phyloP scores from a whole-genome alignment of 2,888 invertebrate genomes.

The Clitarchus hookeri region DNA sequence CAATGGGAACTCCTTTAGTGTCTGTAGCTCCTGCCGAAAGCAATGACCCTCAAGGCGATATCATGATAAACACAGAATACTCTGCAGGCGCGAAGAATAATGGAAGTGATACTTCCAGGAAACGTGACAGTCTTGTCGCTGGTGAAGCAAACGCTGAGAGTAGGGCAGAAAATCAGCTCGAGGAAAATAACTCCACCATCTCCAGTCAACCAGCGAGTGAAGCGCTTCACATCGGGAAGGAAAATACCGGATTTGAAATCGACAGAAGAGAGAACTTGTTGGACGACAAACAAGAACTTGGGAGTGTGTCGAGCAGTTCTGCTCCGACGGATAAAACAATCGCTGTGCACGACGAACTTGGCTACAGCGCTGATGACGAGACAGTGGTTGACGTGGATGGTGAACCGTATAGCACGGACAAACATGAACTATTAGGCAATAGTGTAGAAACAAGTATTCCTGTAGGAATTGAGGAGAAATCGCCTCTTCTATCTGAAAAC shows the following conservation, averaged over 20 bases:
- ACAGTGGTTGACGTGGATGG: not conserved
- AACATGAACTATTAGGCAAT: not conserved
- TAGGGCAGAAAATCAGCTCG: not conserved
- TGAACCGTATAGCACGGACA: not conserved
- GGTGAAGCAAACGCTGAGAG: not conserved
- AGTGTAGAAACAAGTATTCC: not conserved
- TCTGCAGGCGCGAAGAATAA: not conserved
- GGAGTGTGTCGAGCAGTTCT: not conserved
- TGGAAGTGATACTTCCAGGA: not conserved
- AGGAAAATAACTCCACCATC: not conserved
- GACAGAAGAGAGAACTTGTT: not conserved
- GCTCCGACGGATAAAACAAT: not conserved
- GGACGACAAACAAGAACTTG: not conserved
- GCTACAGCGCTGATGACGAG: not conserved
- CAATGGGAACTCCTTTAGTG: not conserved
- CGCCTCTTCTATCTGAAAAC: not conserved
- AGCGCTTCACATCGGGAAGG: not conserved
- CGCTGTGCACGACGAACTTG: not conserved
- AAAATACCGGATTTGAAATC: not conserved
- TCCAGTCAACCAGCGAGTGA: not conserved
- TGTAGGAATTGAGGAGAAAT: not conserved
- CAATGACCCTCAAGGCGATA: not conserved
- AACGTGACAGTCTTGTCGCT: not conserved
- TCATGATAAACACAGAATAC: not conserved
- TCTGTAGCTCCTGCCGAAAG: not conserved